These are phyloP conservation scores for Sitophilus oryzae DNA, from an alignment of 1,140 invertebrate species.

Conservation along the genomic window DNA sequence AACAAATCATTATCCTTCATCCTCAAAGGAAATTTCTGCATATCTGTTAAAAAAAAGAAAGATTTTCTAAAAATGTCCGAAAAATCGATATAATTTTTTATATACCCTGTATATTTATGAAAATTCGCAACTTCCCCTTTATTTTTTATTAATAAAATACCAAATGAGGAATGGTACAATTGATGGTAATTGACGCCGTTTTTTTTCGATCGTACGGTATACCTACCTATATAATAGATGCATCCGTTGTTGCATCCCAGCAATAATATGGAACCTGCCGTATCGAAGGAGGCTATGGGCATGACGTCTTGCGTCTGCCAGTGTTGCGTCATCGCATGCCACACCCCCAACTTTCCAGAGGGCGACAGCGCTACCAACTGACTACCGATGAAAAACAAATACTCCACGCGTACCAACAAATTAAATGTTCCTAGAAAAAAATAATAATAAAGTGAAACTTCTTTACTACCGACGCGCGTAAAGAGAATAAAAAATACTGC, in stretches of 20 bases:
- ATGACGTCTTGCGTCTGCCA: conserved; percentile 97
- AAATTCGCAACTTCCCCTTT: background rate
- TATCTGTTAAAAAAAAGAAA: conserved; percentile 62
- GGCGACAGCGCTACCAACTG: conserved; percentile 91
- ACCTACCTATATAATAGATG: conserved; percentile 91
- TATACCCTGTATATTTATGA: too few species aligned
- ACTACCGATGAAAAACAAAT: conserved; percentile 95
- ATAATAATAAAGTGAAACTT: conserved; percentile 2
- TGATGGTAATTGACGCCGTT: too few species aligned
- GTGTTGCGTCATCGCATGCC: conserved; percentile 97
- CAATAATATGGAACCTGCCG: conserved; percentile 89
- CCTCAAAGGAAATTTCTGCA: conserved; percentile 97
- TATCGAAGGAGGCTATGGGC: conserved; percentile 91
- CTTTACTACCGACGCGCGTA: background rate
- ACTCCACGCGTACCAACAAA: conserved; percentile 86
- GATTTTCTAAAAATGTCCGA: background rate
- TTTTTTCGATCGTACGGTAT: too few species aligned
- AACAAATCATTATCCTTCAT: conserved; percentile 99
- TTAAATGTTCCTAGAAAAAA: conserved; percentile 70
- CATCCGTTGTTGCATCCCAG: conserved; percentile 94
- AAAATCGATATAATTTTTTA: background rate
- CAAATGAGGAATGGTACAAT: too few species aligned
- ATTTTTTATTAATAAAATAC: too few species aligned
- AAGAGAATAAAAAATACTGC: background rate
- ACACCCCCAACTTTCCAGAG: conserved; percentile 95